Percentiles rank a stretch among this genome's conserved stretches.
Conservation (phyloP, 2,113 vertebrate genomes). For the Embiotoca jacksoni region DNA sequence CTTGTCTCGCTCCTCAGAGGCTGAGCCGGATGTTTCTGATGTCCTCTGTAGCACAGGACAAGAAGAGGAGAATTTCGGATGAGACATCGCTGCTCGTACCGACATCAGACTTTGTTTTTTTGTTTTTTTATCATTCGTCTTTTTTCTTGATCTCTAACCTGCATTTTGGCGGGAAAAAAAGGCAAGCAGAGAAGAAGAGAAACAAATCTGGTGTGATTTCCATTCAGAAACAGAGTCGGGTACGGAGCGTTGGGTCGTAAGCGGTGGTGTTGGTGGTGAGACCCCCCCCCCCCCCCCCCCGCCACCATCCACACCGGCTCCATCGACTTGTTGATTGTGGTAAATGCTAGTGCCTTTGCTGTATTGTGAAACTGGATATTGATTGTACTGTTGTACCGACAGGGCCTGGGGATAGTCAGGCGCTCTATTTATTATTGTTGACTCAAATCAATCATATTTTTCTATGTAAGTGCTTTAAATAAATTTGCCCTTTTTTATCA, state of each 20-base stretch:
- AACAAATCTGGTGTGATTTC: not conserved
- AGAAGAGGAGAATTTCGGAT: too few relatives aligned
- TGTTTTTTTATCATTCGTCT: not conserved
- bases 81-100: too few relatives aligned
- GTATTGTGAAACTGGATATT: conserved; percentile 84
- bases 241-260: not conserved
- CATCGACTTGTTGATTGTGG: conserved; percentile 77
- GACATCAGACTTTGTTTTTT: not conserved
- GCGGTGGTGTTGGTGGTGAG: not conserved
- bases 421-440: conserved; percentile 86
- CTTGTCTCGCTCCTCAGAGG: too few relatives aligned
- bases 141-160: conserved; percentile 4
- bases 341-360: conserved; percentile 88
- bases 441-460: conserved; percentile 89
- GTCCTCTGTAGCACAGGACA: too few relatives aligned
- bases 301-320: conserved; percentile 51
- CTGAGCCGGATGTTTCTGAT: not conserved
- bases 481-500: conserved; percentile 84
- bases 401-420: conserved; percentile 78
- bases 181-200: too few relatives aligned
- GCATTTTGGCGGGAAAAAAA: not conserved
- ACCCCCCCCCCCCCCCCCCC: conserved; percentile 9
- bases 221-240: not conserved
- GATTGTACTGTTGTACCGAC: conserved; percentile 84
- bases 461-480: conserved; percentile 89